Evolutionary conservation across 2,797 vertebrate genomes (phyloP).

Genomic region (Lophotriccus pileatus): DNA sequence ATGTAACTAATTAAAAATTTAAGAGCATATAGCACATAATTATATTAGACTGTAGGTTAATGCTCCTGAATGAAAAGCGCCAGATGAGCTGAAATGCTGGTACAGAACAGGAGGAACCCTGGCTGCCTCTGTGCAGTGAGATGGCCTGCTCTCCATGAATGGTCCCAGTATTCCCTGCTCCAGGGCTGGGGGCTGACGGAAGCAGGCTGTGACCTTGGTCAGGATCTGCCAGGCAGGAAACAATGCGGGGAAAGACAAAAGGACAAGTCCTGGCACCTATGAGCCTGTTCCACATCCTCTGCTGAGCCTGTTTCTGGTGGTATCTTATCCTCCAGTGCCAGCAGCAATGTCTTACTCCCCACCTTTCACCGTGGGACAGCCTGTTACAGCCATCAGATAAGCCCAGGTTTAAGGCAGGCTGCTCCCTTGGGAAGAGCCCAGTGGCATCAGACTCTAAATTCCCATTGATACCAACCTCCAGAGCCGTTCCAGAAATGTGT

Average conservation of each 20-base stretch:
- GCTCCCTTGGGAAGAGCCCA: not conserved
- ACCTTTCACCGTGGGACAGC: rapidly evolving
- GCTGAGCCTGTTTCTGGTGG: not conserved
- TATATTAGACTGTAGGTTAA: conserved; percentile 29
- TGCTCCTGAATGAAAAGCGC: conserved; percentile 1
- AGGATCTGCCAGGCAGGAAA: not conserved
- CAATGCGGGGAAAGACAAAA: not conserved
- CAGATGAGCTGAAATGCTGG: not conserved
- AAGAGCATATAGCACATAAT: conserved; percentile 9
- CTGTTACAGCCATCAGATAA: not conserved
- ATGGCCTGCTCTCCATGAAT: not conserved
- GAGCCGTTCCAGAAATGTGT: not conserved
- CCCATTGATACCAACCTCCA: not conserved
- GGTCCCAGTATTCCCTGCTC: not conserved
- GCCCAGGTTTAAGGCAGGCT: not conserved
- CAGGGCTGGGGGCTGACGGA: not conserved
- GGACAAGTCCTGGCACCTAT: not conserved
- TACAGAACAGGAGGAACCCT: not conserved
- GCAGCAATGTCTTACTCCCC: not conserved
- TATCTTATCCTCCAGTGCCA: not conserved
- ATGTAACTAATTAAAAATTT: conserved; percentile 47
- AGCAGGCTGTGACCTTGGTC: not conserved
- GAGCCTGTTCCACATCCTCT: not conserved
- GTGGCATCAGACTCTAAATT: not conserved
- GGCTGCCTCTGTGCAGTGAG: not conserved